phyloP scores from a whole-genome alignment of 2,888 invertebrate genomes.

The Horisme vitalbata region DNA sequence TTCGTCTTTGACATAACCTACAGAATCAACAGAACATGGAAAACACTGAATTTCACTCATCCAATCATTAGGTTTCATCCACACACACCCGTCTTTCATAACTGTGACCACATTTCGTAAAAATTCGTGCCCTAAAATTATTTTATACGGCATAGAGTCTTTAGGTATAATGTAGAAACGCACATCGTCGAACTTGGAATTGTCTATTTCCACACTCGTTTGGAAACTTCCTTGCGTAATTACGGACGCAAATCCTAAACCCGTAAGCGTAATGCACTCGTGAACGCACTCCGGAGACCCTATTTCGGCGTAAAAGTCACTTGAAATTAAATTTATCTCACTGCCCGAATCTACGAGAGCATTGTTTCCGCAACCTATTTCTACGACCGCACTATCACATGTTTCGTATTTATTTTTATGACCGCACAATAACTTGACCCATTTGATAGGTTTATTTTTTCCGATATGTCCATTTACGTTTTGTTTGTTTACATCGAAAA shows the following conservation, averaged over 20 bases:
- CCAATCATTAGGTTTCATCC: too few relatives aligned
- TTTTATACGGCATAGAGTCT: background rate
- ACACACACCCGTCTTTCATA: background rate
- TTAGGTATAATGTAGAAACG: background rate
- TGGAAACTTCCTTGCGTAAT: background rate
- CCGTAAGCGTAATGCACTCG: background rate
- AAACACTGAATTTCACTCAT: too few relatives aligned
- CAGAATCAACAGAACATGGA: too few relatives aligned
- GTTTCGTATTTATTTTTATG: background rate
- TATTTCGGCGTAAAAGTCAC: background rate
- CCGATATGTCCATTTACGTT: background rate
- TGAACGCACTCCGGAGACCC: background rate
- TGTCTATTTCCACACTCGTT: background rate
- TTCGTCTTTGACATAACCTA: too few relatives aligned
- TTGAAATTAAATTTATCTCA: constrained; percentile 1
- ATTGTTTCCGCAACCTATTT: background rate
- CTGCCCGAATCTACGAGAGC: constrained; percentile 5
- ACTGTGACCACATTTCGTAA: constrained; percentile 1
- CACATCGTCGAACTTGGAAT: too few relatives aligned
- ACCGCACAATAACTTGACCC: background rate
- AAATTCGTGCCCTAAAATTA: background rate
- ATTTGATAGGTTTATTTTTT: background rate
- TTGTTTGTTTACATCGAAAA: background rate
- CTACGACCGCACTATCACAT: background rate
- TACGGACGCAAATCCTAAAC: background rate